Evolutionary conservation across 1,140 invertebrate genomes (phyloP).

Genomic region (Doryteuthis pealeii): DNA sequence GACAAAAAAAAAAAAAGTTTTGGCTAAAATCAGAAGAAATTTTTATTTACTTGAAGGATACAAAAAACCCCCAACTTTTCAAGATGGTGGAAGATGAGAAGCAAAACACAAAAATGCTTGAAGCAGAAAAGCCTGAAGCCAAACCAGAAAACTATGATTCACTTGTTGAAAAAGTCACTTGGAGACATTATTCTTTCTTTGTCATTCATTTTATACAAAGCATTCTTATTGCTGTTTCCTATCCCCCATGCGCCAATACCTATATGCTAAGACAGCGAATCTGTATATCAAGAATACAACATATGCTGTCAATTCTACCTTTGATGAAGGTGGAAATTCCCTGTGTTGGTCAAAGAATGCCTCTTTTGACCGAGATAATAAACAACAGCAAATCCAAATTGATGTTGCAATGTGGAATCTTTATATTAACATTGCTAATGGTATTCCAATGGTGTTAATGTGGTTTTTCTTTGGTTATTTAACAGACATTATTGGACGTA

Average conservation of each 20-base stretch:
- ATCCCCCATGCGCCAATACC: not conserved
- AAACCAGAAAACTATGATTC: too few species aligned
- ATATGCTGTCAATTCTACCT: not conserved
- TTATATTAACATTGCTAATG: constrained; percentile 14
- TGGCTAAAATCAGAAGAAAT: too few species aligned
- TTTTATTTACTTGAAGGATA: too few species aligned
- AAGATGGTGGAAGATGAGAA: too few species aligned
- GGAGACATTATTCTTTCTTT: constrained; percentile 8
- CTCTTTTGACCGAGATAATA: not conserved
- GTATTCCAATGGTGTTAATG: constrained; percentile 16
- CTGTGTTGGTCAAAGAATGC: not conserved
- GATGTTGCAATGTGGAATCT: not conserved
- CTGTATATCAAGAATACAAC: not conserved
- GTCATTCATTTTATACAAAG: not conserved
- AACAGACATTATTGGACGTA: constrained; percentile 20
- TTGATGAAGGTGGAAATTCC: not conserved
- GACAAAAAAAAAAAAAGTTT: too few species aligned
- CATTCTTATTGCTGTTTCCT: not conserved
- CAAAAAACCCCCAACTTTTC: too few species aligned
- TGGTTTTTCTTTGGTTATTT: constrained; percentile 18
- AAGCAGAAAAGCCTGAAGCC: too few species aligned
- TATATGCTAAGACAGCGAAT: constrained; percentile 1
- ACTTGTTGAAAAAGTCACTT: too few species aligned
- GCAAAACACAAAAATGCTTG: too few species aligned
- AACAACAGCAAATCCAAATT: not conserved